Percentiles rank a stretch among this genome's conserved stretches.
Evolutionary conservation across 2,113 vertebrate species (phyloP).

Genomic region (Mobula hypostoma): DNA sequence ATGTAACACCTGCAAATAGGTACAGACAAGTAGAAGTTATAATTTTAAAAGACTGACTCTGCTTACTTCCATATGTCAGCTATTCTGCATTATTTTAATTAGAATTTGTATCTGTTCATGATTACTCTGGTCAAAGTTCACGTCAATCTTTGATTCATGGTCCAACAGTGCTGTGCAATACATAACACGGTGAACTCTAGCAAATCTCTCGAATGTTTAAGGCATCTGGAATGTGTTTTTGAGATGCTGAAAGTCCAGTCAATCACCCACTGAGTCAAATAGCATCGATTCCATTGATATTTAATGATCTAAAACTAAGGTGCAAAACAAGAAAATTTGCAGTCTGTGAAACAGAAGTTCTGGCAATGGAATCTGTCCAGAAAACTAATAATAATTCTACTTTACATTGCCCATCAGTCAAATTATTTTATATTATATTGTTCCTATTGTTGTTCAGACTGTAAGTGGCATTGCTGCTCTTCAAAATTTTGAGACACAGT

Average conservation of each 20-base stretch:
- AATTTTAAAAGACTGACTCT: neutral
- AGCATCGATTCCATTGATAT: neutral
- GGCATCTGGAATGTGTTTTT: neutral
- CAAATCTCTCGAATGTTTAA: neutral
- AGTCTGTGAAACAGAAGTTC: neutral
- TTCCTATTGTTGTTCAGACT: neutral
- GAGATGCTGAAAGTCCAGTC: neutral
- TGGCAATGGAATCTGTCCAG: neutral
- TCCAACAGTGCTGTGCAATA: neutral
- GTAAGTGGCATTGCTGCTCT: neutral
- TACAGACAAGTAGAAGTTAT: neutral
- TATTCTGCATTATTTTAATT: neutral
- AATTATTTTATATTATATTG: neutral
- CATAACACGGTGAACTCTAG: neutral
- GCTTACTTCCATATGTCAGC: neutral
- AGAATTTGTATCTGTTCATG: slow-evolving; percentile 13
- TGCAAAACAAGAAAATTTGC: neutral
- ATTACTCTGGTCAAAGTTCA: neutral
- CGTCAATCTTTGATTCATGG: neutral
- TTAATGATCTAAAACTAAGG: neutral
- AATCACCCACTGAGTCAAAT: neutral
- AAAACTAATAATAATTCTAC: neutral
- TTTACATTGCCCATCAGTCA: neutral
- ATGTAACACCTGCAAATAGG: neutral
- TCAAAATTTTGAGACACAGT: neutral